Percentiles rank a stretch among this genome's conserved stretches.
Conservation (phyloP, 2,888 invertebrate species). For the Latrodectus hesperus region DNA sequence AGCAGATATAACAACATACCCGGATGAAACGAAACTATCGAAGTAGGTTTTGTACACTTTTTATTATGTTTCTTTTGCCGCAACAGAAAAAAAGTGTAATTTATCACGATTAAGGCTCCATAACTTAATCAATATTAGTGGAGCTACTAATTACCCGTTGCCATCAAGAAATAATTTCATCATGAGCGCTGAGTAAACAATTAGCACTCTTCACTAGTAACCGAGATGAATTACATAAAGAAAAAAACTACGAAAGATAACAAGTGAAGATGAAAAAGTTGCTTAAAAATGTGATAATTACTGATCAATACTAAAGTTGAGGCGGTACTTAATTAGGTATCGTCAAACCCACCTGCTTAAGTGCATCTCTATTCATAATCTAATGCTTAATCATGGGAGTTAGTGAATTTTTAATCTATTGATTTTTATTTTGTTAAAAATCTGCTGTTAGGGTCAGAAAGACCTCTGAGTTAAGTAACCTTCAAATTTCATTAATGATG, state of each 20-base stretch:
- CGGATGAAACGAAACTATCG: too few relatives aligned
- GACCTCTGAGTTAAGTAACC: too few relatives aligned
- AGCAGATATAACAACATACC: too few relatives aligned
- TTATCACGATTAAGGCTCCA: conserved; percentile 47
- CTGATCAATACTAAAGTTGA: conserved; percentile 53
- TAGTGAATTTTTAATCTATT: conserved; percentile 24
- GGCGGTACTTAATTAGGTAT: conserved; percentile 51
- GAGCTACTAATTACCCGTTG: conserved; percentile 39
- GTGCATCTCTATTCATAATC: conserved; percentile 58
- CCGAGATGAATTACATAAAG: not conserved
- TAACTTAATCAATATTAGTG: conserved; percentile 44
- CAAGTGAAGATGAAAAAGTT: conserved; percentile 17
- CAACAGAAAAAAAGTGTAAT: conserved; percentile 22
- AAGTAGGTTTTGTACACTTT: not conserved
- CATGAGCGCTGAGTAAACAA: conserved; percentile 39
- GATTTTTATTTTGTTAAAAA: not conserved
- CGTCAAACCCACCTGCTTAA: conserved; percentile 55
- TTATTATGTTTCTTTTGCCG: conserved; percentile 2
- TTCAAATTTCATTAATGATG: too few relatives aligned
- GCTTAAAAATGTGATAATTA: conserved; percentile 63
- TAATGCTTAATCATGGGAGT: conserved; percentile 33
- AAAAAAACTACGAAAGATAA: conserved; percentile 28
- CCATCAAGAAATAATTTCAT: conserved; percentile 36
- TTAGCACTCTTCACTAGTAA: conserved; percentile 26
- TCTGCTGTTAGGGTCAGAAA: too few relatives aligned